Conservation (phyloP, 2,113 vertebrate genomes). For the Microcebus ravelobensis region DNA sequence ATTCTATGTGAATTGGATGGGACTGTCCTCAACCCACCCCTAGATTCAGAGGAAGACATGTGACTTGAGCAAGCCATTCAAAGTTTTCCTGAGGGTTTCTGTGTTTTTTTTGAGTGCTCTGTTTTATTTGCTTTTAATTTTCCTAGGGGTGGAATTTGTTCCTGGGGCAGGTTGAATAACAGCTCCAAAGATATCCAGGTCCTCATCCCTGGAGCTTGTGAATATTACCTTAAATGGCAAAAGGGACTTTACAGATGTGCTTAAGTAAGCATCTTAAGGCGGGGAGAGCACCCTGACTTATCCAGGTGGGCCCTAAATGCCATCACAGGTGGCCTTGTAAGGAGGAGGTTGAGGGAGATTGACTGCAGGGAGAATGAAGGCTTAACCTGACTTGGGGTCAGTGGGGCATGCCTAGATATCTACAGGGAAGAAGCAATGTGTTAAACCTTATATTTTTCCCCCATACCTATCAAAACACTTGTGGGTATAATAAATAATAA, state of each 20-base stretch:
- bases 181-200: neutral
- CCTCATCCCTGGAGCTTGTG: neutral
- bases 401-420: neutral
- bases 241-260: neutral
- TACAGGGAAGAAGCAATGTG: neutral
- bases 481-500: neutral
- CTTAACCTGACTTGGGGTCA: neutral
- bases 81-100: neutral
- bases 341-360: neutral
- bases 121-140: neutral
- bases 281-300: neutral
- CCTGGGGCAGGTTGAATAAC: neutral
- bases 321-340: neutral
- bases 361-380: neutral
- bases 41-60: neutral
- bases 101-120: neutral
- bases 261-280: neutral
- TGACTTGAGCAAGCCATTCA: neutral
- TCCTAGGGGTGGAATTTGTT: neutral
- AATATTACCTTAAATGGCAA: neutral
- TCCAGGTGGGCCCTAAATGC: neutral
- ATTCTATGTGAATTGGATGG: neutral
- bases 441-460: neutral
- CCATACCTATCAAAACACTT: neutral
- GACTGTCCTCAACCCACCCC: neutral